Evolutionary conservation across 2,113 vertebrate genomes (phyloP), one percentile per base, ranked within the genome.

Genomic region (Microtus montanus): DNA sequence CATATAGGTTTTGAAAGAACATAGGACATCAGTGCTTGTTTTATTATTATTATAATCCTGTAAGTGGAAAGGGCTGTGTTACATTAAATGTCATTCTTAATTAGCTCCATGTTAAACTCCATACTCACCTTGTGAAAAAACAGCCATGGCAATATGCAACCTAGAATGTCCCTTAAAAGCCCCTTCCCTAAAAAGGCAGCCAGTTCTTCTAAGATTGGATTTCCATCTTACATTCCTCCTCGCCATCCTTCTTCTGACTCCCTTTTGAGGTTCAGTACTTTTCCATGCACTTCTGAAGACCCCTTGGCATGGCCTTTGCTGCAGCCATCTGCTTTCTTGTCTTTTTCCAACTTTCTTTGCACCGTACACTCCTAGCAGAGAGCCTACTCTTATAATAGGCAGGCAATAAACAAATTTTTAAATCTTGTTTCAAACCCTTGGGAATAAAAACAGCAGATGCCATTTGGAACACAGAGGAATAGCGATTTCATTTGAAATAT

Each of bases 381-480:
- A 38, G 8, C 17, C 63, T n/a, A 74, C 7, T 6, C 74, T 63
- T 93, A 24, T 28, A 75, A 74, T 4, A 49, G n/a, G 15, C 58
- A 66, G 49, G 68, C 35, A 64, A 4, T 90, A 73, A 41, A 11
- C 58, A 83, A 41, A 63, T 15, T 17, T 41, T 41, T 41, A 63
- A 83, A 61, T 24, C n/a, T 44, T 83, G n/a, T 41, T 41, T 83
- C 24, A 41, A 94, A 93, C 24, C 75, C 66, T 83, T 97, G 24
- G 52, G 13, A 74, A 66, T 68, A 47, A 87, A 78, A 95, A 92
- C 64, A 95, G 35, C 44, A 92, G 77, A 89, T 66, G 35, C 44
- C 84, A 58, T 52, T 92, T 77, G 74, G 35, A 95, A 12, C 84
- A 52, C 77, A n/a, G 70, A 41, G 90, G 95, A 49, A 17, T 83